Evolutionary conservation across 2,797 vertebrate genomes (phyloP).

Genomic region (Sphenopsis melanotis): DNA sequence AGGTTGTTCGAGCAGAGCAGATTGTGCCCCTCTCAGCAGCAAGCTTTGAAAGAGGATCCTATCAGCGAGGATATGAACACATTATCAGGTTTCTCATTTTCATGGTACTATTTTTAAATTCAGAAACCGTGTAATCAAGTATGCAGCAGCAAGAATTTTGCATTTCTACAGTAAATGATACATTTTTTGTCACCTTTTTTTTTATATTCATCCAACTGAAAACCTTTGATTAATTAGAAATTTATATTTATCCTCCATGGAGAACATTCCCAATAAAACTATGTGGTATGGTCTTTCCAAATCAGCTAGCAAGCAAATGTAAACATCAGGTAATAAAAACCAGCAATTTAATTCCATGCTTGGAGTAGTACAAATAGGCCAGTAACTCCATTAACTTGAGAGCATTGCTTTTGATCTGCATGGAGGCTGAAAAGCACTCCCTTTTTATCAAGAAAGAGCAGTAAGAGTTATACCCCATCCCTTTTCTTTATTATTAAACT

Average conservation of each 20-base stretch:
- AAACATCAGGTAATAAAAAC: not conserved
- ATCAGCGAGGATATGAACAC: conserved; percentile 97
- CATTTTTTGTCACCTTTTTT: not conserved
- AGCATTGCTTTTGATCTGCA: not conserved
- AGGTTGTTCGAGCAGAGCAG: conserved; percentile 91
- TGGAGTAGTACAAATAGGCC: not conserved
- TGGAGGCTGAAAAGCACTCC: not conserved
- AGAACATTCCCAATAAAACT: not conserved
- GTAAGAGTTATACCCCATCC: not conserved
- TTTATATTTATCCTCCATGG: not conserved
- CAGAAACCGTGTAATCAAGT: not conserved
- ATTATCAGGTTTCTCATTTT: conserved; percentile 87
- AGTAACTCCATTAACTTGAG: not conserved
- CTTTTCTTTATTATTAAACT: not conserved
- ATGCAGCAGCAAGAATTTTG: not conserved
- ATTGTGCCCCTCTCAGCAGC: conserved; percentile 96
- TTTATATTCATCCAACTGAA: not conserved
- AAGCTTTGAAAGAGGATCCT: conserved; percentile 97
- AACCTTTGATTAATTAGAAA: not conserved
- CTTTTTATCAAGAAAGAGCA: not conserved
- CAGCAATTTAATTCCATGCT: not conserved
- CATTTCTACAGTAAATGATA: not conserved
- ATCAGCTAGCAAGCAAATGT: not conserved
- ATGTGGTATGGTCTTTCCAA: not conserved
- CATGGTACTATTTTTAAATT: not conserved